phyloP scores from a whole-genome alignment of 2,797 vertebrate genomes.

The Poliocrania exsul region DNA sequence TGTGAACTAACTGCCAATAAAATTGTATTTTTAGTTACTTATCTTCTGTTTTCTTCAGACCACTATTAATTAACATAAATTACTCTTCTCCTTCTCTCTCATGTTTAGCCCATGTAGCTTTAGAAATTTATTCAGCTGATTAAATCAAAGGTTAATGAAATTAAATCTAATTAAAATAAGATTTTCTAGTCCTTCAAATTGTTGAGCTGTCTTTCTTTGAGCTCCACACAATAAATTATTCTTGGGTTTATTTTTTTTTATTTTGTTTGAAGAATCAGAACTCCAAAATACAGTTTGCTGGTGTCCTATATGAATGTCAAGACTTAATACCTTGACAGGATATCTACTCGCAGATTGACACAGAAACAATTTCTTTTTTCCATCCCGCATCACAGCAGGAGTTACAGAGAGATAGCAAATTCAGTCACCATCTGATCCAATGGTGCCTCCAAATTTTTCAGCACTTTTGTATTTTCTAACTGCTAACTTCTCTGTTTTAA shows the following conservation, averaged over 20 bases:
- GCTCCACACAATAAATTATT: neutral
- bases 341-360: neutral
- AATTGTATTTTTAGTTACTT: neutral
- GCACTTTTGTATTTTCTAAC: neutral
- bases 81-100: neutral
- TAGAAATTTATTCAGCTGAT: neutral
- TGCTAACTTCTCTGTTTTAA: neutral
- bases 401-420: neutral
- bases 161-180: neutral
- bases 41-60: neutral
- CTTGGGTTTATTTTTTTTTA: neutral
- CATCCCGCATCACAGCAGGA: neutral
- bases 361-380: neutral
- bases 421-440: neutral
- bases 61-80: neutral
- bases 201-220: neutral
- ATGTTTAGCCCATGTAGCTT: neutral
- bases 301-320: neutral
- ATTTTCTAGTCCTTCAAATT: neutral
- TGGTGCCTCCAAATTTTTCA: accelerated
- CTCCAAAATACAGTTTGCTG: neutral
- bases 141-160: neutral
- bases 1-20: neutral
- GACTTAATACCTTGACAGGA: neutral
- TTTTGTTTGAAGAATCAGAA: neutral